Evolutionary conservation across 1,140 invertebrate genomes (phyloP).

Genomic region (Wiebesia pumilae): DNA sequence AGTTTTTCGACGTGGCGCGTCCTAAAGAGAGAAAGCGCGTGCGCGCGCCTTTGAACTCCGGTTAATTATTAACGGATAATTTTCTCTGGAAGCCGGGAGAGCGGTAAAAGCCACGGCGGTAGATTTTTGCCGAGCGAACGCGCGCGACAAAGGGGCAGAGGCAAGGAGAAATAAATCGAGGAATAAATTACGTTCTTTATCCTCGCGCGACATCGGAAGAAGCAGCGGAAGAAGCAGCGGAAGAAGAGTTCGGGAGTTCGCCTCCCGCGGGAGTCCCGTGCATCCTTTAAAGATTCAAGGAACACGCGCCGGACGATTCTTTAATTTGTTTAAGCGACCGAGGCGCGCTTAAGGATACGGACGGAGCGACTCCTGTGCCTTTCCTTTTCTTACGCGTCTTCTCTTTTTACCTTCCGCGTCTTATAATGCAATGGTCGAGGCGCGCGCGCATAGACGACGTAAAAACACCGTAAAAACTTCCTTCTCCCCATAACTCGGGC

Average conservation of each 20-base stretch:
- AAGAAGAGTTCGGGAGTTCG: not conserved
- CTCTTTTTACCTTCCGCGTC: slow-evolving; percentile 18
- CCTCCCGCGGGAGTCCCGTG: slow-evolving; percentile 34
- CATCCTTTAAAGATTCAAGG: slow-evolving; percentile 49
- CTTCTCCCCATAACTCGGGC: slow-evolving; percentile 54
- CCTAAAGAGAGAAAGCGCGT: too few species aligned
- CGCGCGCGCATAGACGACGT: slow-evolving; percentile 55
- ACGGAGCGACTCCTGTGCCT: not conserved
- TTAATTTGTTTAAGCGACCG: slow-evolving; percentile 63
- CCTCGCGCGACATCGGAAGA: slow-evolving; percentile 44
- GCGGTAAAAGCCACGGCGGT: not conserved
- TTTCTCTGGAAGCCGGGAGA: not conserved
- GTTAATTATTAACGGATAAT: slow-evolving; percentile 20
- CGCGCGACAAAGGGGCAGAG: not conserved
- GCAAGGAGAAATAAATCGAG: slow-evolving; percentile 11
- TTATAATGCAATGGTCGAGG: slow-evolving; percentile 50
- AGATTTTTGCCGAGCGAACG: not conserved
- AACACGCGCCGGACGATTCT: slow-evolving; percentile 53
- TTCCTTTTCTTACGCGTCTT: not conserved
- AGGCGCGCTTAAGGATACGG: slow-evolving; percentile 8
- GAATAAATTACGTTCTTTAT: slow-evolving; percentile 53
- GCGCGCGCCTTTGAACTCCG: not conserved
- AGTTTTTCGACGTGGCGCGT: too few species aligned
- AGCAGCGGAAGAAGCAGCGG: slow-evolving; percentile 7
- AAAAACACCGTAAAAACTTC: slow-evolving; percentile 63